A percentile compares a stretch with the other conserved stretches of the same genome.
Conservation (phyloP, 2,888 invertebrate species). For the Aphidoletes aphidimyza region DNA sequence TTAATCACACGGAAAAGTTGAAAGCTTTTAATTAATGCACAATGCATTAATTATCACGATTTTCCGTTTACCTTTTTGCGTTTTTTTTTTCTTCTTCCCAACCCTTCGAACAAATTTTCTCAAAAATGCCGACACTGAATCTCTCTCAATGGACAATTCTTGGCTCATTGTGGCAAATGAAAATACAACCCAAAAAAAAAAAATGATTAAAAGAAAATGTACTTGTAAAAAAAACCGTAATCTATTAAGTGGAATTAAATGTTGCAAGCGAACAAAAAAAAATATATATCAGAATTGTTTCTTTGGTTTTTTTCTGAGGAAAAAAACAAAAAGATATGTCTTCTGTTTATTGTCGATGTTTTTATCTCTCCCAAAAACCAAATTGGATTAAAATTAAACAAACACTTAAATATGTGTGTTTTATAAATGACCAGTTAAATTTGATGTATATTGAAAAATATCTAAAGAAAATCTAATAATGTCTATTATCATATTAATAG, state of each 20-base stretch:
- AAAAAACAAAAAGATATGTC: neutral
- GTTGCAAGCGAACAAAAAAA: neutral
- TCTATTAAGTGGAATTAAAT: neutral
- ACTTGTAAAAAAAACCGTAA: neutral
- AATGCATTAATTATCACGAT: neutral
- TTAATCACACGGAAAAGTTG: no score
- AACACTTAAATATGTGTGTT: neutral
- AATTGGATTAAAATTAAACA: no score
- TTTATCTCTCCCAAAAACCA: no score
- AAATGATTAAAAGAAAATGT: neutral
- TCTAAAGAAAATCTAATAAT: no score
- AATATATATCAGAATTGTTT: neutral
- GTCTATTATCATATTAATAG: no score
- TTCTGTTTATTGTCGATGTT: neutral
- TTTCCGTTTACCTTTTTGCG: neutral
- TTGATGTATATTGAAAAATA: neutral
- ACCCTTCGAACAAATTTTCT: neutral
- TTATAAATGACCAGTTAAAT: neutral
- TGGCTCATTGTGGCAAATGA: neutral
- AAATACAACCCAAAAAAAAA: neutral
- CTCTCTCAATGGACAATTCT: constrained; percentile 26
- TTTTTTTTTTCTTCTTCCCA: neutral
- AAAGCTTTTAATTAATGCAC: no score
- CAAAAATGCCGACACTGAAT: neutral
- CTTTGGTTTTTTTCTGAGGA: constrained; percentile 6